These are phyloP conservation scores for Mastomys coucha DNA, from an alignment of 2,113 vertebrate genomes.

Conservation along the genomic window DNA sequence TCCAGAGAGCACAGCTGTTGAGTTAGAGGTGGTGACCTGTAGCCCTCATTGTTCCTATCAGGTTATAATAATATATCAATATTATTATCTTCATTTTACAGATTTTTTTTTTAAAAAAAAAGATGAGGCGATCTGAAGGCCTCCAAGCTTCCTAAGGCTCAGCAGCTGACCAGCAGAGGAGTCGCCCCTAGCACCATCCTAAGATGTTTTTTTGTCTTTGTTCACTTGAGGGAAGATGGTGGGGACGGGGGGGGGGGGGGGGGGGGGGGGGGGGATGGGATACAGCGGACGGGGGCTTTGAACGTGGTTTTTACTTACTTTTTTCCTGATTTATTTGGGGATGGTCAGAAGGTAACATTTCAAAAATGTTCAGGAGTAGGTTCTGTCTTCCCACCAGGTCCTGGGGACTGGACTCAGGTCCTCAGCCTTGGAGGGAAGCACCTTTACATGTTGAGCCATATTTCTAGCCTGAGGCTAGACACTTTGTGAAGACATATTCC, in stretches of 20 bases:
- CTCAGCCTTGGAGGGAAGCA: not conserved
- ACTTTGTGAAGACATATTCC: not conserved
- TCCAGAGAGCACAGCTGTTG: not conserved
- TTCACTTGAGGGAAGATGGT: not conserved
- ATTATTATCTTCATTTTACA: not conserved
- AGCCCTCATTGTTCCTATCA: not conserved
- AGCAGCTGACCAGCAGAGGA: not conserved
- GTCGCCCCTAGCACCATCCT: too few species aligned
- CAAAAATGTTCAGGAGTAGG: not conserved
- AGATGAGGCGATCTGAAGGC: not conserved
- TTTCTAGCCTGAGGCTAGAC: not conserved
- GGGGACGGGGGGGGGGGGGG: not conserved
- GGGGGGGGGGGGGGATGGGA: not conserved
- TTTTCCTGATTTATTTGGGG: not conserved
- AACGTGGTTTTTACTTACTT: not conserved
- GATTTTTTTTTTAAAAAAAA: not conserved
- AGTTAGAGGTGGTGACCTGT: not conserved
- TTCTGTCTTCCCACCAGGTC: not conserved
- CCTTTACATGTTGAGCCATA: not conserved
- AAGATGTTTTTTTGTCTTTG: not conserved
- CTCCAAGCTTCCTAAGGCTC: not conserved
- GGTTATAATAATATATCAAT: not conserved
- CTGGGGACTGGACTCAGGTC: too few species aligned
- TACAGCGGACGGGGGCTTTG: not conserved
- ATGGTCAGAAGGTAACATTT: not conserved